These are phyloP conservation scores for Ferrisia virgata DNA, from an alignment of 2,888 invertebrate genomes.

Conservation along the genomic window DNA sequence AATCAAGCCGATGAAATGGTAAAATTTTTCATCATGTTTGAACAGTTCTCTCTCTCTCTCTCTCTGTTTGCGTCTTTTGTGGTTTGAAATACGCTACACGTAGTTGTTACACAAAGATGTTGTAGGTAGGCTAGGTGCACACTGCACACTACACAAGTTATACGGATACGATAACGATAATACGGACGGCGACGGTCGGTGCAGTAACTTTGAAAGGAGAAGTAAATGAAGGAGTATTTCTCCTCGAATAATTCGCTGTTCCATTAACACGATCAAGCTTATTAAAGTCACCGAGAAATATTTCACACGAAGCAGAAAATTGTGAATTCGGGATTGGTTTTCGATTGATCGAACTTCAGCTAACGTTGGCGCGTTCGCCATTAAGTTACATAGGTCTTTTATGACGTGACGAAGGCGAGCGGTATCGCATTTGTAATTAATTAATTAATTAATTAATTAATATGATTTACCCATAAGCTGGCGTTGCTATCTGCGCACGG, in stretches of 20 bases:
- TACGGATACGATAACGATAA: background rate
- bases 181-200: no score
- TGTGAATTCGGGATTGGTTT: slow-evolving; percentile 15
- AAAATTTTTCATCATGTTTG: no score
- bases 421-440: background rate
- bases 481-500: slow-evolving; percentile 8
- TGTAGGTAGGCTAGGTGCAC: no score
- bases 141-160: background rate
- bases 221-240: background rate
- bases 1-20: no score
- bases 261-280: background rate
- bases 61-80: no score
- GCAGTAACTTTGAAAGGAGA: background rate
- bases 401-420: background rate
- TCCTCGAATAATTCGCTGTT: background rate
- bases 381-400: background rate
- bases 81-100: no score
- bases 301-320: slow-evolving; percentile 19
- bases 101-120: no score
- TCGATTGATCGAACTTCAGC: slow-evolving; percentile 22
- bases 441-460: background rate
- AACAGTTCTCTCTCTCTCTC: no score
- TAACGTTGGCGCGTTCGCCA: background rate
- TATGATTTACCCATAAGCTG: slow-evolving; percentile 9
- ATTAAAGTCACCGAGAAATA: slow-evolving; percentile 8